A percentile compares a stretch with the other conserved stretches of the same genome.
phyloP scores from a whole-genome alignment of 2,888 invertebrate genomes.

The Urechis unicinctus region DNA sequence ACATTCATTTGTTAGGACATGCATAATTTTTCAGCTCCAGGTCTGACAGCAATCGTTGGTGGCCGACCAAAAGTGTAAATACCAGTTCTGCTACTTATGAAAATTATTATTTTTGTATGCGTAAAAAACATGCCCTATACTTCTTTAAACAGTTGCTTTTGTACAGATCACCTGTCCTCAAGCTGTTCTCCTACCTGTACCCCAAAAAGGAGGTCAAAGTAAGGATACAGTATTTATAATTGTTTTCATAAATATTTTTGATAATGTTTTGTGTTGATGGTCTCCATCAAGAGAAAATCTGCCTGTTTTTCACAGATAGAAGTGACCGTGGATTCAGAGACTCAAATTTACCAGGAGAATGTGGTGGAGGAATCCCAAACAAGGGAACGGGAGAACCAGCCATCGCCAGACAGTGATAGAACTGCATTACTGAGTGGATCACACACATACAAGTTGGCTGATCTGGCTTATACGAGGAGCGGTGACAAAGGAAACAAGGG shows the following conservation, averaged over 20 bases:
- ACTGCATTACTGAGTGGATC: no score
- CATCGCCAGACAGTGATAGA: no score
- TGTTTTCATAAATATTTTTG: no score
- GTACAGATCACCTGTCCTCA: constrained; percentile 50
- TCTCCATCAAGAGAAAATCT: no score
- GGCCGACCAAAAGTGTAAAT: constrained; percentile 54
- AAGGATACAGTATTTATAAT: no score
- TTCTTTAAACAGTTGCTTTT: constrained; percentile 4
- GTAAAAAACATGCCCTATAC: neutral
- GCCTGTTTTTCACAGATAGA: no score
- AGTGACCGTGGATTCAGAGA: no score
- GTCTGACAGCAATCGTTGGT: constrained; percentile 51
- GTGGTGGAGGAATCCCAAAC: no score
- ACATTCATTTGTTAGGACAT: neutral
- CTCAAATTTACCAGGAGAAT: no score
- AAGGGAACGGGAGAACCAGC: no score
- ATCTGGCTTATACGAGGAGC: constrained; percentile 53
- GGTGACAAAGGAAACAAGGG: constrained; percentile 55
- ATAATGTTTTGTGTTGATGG: no score
- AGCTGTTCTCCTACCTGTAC: constrained; percentile 52
- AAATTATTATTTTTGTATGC: no score
- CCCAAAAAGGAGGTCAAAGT: constrained; percentile 47
- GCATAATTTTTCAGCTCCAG: constrained; percentile 48
- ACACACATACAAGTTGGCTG: constrained; percentile 42
- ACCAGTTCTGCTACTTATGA: neutral